phyloP scores from a whole-genome alignment of 2,888 invertebrate genomes.

The Cheilosia pagana region DNA sequence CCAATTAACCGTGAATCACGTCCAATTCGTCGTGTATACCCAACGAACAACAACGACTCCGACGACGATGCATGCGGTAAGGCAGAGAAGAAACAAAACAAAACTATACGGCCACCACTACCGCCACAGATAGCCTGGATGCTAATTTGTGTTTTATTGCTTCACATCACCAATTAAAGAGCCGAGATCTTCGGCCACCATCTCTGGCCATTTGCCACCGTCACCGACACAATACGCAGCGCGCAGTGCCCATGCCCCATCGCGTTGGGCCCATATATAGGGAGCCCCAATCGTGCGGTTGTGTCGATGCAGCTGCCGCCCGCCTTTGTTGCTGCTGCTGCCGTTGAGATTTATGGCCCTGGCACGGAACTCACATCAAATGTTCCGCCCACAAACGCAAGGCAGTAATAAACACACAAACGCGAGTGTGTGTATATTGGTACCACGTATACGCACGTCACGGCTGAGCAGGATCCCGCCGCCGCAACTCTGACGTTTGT shows the following conservation, averaged over 20 bases:
- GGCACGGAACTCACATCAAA: constrained; percentile 74
- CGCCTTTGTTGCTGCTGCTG: constrained; percentile 68
- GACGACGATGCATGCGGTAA: neutral
- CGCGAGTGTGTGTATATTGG: constrained; percentile 9
- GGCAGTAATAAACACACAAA: constrained; percentile 56
- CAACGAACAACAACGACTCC: neutral
- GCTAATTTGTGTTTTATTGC: constrained; percentile 75
- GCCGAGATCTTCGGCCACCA: constrained; percentile 72
- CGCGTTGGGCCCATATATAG: constrained; percentile 58
- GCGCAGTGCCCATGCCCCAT: constrained; percentile 54
- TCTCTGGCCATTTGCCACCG: constrained; percentile 66
- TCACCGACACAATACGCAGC: constrained; percentile 53
- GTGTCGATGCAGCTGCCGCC: constrained; percentile 69
- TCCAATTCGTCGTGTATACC: constrained; percentile 61
- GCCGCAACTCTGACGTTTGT: constrained; percentile 69
- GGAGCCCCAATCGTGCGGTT: constrained; percentile 69
- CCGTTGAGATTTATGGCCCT: constrained; percentile 71
- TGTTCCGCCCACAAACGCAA: constrained; percentile 72
- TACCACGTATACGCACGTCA: constrained; percentile 75
- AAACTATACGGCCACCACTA: constrained; percentile 39
- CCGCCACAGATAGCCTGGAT: constrained; percentile 58
- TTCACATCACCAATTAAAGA: constrained; percentile 75
- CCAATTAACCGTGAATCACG: constrained; percentile 69
- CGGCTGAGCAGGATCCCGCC: constrained; percentile 60
- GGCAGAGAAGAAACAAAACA: constrained; percentile 50